Evolutionary conservation across 2,797 vertebrate species (phyloP).

Genomic region (Helicolenus hilgendorfi): DNA sequence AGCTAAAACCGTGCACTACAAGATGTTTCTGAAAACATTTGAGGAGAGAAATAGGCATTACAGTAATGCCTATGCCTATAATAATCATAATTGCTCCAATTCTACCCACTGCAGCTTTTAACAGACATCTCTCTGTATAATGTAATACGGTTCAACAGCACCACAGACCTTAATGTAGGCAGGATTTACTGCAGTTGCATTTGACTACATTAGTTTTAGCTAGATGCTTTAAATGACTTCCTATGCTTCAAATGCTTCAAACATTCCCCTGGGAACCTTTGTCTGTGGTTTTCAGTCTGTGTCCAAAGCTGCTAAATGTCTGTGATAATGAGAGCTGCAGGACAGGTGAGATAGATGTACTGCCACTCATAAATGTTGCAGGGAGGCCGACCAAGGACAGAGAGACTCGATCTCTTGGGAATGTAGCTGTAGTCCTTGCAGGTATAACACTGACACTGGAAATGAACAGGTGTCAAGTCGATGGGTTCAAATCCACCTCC

Average conservation of each 20-base stretch:
- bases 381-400: conserved; percentile 23
- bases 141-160: not conserved
- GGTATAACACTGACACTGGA: conserved; percentile 27
- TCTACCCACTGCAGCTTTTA: too few species aligned
- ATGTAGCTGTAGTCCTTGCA: conserved; percentile 18
- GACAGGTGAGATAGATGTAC: conserved; percentile 23
- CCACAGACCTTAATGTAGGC: not conserved
- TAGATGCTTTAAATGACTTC: not conserved
- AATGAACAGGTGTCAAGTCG: conserved; percentile 37
- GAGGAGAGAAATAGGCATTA: too few species aligned
- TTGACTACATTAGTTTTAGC: not conserved
- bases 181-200: not conserved
- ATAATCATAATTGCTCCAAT: too few species aligned
- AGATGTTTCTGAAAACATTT: too few species aligned
- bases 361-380: conserved; percentile 49
- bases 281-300: not conserved
- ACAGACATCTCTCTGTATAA: not conserved
- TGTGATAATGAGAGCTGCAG: conserved; percentile 40
- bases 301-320: conserved; percentile 30
- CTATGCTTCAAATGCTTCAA: not conserved
- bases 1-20: too few species aligned
- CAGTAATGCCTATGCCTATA: too few species aligned
- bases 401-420: conserved; percentile 16
- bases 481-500: conserved; percentile 33
- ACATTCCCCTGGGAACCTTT: not conserved